A percentile compares a stretch with the other conserved stretches of the same genome.
Conservation (phyloP, 2,113 vertebrate genomes). For the Herpetotheres cachinnans region DNA sequence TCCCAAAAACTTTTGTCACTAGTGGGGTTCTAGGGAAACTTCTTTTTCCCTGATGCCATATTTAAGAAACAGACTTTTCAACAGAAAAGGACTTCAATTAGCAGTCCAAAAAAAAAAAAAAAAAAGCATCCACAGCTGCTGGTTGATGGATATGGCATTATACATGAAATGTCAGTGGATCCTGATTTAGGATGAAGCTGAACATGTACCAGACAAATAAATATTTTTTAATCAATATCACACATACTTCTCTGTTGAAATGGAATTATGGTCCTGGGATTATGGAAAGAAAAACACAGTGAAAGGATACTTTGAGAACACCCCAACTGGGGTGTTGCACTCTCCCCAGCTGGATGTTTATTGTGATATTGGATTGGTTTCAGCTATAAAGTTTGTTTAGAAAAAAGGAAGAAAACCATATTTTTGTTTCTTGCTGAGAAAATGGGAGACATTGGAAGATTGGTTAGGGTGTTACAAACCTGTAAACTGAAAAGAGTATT, state of each 20-base stretch:
- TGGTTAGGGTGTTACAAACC: neutral
- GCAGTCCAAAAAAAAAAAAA: neutral
- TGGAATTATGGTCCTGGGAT: neutral
- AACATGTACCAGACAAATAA: neutral
- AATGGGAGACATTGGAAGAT: neutral
- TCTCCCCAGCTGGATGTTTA: neutral
- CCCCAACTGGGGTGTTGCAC: neutral
- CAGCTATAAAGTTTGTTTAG: neutral
- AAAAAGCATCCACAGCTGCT: neutral
- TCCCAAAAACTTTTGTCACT: neutral
- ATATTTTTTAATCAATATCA: neutral
- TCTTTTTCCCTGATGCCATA: accelerated
- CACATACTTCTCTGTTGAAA: neutral
- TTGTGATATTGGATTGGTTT: neutral
- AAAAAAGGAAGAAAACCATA: neutral
- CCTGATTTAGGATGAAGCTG: neutral
- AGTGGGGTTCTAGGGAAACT: neutral
- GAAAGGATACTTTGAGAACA: neutral
- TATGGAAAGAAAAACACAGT: neutral
- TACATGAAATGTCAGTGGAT: neutral
- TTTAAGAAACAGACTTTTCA: neutral
- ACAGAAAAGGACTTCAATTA: neutral
- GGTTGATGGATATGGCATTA: neutral
- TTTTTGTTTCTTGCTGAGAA: neutral
- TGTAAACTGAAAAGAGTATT: neutral